phyloP scores from a whole-genome alignment of 2,888 invertebrate genomes.

The Tipula vernalis region DNA sequence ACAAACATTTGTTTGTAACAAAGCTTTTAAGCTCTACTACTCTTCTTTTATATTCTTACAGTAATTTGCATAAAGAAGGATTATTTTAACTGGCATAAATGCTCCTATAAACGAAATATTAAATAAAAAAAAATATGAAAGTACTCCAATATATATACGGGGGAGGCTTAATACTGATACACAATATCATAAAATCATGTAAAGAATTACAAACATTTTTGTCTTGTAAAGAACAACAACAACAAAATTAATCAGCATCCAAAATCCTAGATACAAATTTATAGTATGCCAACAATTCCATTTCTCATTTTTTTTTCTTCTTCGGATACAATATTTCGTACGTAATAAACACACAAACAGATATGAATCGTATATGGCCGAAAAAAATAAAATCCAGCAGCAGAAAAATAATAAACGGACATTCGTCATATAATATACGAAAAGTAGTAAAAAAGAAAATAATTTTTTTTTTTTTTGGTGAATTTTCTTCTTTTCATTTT shows the following conservation, averaged over 20 bases:
- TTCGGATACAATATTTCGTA: background rate
- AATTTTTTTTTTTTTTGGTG: background rate
- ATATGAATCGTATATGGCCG: background rate
- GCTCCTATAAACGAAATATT: background rate
- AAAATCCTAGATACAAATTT: background rate
- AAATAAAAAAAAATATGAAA: background rate
- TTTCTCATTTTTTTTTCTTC: background rate
- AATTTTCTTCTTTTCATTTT: background rate
- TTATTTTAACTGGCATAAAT: background rate
- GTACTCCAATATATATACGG: background rate
- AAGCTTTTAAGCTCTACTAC: background rate
- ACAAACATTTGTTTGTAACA: background rate
- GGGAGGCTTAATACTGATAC: background rate
- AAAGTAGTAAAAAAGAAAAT: background rate
- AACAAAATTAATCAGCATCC: background rate
- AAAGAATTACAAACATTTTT: background rate
- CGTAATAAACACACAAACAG: background rate
- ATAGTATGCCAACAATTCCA: background rate
- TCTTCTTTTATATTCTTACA: background rate
- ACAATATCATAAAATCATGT: background rate
- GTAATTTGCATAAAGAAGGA: background rate
- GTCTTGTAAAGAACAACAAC: background rate
- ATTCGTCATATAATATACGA: constrained; percentile 4
- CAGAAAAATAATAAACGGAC: background rate
- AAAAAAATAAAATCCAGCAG: background rate